Percentiles rank a stretch among this genome's conserved stretches.
Evolutionary conservation across 2,888 invertebrate species (phyloP).

Genomic region (Teleiodes luculella): DNA sequence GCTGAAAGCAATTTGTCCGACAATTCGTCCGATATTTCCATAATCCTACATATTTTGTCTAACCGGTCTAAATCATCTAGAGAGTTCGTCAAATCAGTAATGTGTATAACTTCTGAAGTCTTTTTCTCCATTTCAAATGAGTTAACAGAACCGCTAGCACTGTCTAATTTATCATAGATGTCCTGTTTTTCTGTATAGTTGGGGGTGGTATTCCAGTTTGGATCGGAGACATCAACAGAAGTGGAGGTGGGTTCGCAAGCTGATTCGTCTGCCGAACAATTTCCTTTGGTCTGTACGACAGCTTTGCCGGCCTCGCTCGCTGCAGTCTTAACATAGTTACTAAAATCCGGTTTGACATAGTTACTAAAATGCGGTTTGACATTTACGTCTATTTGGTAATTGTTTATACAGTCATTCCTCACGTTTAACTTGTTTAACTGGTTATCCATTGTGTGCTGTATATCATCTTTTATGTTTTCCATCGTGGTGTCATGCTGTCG

Average conservation of each 20-base stretch:
- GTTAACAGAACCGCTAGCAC: slow-evolving; percentile 51
- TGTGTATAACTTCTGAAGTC: slow-evolving; percentile 59
- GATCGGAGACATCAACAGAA: not conserved
- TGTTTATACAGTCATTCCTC: no score
- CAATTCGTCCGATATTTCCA: slow-evolving; percentile 71
- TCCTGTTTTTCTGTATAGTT: slow-evolving; percentile 36
- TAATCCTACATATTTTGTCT: slow-evolving; percentile 67
- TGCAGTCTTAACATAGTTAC: not conserved
- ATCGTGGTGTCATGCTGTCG: not conserved
- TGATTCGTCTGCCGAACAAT: not conserved
- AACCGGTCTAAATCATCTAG: slow-evolving; percentile 58
- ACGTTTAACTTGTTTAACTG: not conserved
- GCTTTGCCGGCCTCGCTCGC: not conserved
- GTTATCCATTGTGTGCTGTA: not conserved
- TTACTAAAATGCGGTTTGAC: no score
- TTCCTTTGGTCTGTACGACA: not conserved
- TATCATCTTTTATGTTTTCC: not conserved
- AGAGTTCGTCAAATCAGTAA: slow-evolving; percentile 59
- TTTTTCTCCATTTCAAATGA: slow-evolving; percentile 56
- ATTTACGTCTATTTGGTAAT: no score
- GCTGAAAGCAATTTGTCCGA: slow-evolving; percentile 59
- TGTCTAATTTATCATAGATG: slow-evolving; percentile 66
- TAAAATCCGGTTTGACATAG: not conserved
- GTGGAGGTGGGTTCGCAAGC: not conserved
- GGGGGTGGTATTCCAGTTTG: not conserved